These are phyloP conservation scores for Trinorchestia longiramus DNA, from an alignment of 1,140 invertebrate species.

Conservation along the genomic window DNA sequence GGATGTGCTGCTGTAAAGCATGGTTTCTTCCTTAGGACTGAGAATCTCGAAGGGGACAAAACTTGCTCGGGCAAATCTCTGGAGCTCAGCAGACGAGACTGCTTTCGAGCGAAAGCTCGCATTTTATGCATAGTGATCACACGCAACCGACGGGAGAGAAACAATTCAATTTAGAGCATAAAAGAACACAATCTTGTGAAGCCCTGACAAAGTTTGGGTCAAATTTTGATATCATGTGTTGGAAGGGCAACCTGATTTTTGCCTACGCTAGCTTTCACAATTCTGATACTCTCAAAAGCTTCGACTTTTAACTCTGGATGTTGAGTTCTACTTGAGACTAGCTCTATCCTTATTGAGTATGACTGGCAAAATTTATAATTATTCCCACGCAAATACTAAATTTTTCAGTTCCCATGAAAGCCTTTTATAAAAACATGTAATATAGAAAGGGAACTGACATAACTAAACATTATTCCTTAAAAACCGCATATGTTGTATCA, in stretches of 20 bases:
- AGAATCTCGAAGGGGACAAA: not conserved
- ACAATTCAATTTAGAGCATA: constrained; percentile 21
- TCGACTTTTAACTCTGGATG: not conserved
- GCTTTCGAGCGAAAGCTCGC: not conserved
- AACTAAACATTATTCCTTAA: too few species aligned
- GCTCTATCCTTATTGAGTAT: not conserved
- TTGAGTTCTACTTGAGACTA: not conserved
- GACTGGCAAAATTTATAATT: not conserved
- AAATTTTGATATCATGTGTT: not conserved
- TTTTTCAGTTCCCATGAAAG: not conserved
- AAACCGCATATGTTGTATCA: too few species aligned
- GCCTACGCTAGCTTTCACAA: not conserved
- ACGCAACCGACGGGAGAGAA: constrained; percentile 14
- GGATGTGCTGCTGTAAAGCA: not conserved
- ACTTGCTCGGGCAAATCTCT: constrained; percentile 12
- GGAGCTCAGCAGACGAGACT: not conserved
- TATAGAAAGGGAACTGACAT: too few species aligned
- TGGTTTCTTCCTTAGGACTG: not conserved
- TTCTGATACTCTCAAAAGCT: not conserved
- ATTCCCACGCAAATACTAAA: not conserved
- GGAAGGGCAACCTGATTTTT: not conserved
- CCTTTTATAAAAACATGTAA: too few species aligned
- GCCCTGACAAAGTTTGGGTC: not conserved
- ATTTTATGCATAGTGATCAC: constrained; percentile 21
- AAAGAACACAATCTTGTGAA: not conserved